phyloP scores from a whole-genome alignment of 2,113 vertebrate genomes.

The Thomomys bottae region DNA sequence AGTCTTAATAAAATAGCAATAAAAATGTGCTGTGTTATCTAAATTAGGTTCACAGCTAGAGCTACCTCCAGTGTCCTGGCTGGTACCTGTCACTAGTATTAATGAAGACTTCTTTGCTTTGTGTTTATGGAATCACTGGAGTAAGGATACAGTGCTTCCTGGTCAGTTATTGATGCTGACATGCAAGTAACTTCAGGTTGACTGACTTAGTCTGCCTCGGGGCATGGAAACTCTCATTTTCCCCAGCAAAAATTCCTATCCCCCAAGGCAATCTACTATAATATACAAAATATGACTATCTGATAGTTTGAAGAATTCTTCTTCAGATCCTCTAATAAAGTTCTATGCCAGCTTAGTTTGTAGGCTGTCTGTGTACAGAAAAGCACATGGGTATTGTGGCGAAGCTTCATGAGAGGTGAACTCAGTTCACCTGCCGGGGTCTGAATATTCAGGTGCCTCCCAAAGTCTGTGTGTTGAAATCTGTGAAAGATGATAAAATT shows the following conservation, averaged over 20 bases:
- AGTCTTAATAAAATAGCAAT: background rate
- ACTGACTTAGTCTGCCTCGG: background rate
- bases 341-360: background rate
- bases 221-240: background rate
- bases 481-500: background rate
- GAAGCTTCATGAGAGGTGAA: background rate
- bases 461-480: background rate
- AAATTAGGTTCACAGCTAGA: background rate
- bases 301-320: background rate
- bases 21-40: background rate
- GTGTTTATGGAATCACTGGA: background rate
- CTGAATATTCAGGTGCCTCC: background rate
- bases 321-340: background rate
- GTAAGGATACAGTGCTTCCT: background rate
- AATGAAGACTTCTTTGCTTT: background rate
- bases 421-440: background rate
- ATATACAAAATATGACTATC: background rate
- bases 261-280: background rate
- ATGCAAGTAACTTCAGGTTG: constrained; percentile 20
- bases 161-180: background rate
- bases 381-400: background rate
- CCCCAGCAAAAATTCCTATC: background rate
- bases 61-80: background rate
- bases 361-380: background rate
- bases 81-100: background rate